Evolutionary conservation across 2,888 invertebrate genomes (phyloP).

Genomic region (Athalia circularis): DNA sequence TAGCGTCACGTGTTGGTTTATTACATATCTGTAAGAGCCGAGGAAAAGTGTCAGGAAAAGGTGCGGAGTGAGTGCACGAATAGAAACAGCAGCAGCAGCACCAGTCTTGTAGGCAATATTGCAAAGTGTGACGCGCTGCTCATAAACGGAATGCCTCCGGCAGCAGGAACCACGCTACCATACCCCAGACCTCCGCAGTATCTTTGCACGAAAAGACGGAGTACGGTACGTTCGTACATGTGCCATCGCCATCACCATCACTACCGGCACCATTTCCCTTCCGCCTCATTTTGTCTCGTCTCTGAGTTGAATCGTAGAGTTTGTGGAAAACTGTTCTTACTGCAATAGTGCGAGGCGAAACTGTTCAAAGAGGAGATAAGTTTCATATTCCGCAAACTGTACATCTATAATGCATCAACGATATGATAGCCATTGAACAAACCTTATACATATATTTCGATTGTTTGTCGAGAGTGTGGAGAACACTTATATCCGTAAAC

Average conservation of each 20-base stretch:
- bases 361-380: neutral
- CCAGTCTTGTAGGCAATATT: constrained; percentile 35
- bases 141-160: constrained; percentile 25
- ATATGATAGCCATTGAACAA: neutral
- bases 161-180: constrained; percentile 10
- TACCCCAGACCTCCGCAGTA: neutral
- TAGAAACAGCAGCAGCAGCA: no score
- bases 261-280: constrained; percentile 5
- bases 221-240: neutral
- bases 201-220: constrained; percentile 16
- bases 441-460: neutral
- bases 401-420: neutral
- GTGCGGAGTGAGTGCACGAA: constrained; percentile 9
- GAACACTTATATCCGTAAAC: neutral
- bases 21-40: neutral
- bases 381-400: neutral
- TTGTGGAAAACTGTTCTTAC: neutral
- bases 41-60: constrained; percentile 26
- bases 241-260: neutral
- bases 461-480: neutral
- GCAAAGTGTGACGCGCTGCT: constrained; percentile 39
- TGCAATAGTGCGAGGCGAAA: neutral
- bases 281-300: constrained; percentile 18
- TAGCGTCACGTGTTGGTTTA: neutral
- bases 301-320: neutral